Base-by-base conservation (phyloP, 2,888 invertebrate species). In the Xylota sylvarum region DNA sequence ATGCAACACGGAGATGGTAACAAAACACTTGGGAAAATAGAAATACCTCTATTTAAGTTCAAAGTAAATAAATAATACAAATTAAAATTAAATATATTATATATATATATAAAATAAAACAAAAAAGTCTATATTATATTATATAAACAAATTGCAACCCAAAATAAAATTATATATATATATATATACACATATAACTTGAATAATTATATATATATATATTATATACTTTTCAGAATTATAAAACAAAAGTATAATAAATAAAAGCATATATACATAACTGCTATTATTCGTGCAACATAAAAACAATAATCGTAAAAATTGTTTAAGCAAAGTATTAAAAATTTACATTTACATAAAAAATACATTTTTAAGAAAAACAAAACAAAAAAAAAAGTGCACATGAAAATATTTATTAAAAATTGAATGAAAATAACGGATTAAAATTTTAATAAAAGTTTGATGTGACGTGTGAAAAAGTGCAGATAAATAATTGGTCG, bases 41-140 rank as follows among this genome's bases (percentile, higher is more conserved):
- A 92, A 92, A 93, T 93, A 92, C 92, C 92, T 93, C 92, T 92
- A 91, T 91, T 92, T 92, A 91, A 93, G 92, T 93, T 92, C 92
- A 93, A 92, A 92, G 88, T 87, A 88, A 89, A 65, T 83, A 85
- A 88, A 88, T 74, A 83, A 88, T 87, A 88, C 81, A 81, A 88
- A 86, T 80, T 78, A 87, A 85, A 86, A 82, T 77, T 82, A 88
- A 87, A 56, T 81, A 85, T 80, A 74, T 69, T 81, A 77, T 77
- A 78, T 80, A 79, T 77, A 78, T 27, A 62, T 14, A 52, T 48
- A 32, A 62, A 70, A 40, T 58, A 17, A 67, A 65, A 55, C 10
- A 43, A 81, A 43, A 81, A 81, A 56, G 9, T 77, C 82, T 86
- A 77, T 77, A 86, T 81, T 86, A 77, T 86, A 86, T 86, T 62